phyloP scores from a whole-genome alignment of 1,140 invertebrate species.

The Stegodyphus mimosarum region DNA sequence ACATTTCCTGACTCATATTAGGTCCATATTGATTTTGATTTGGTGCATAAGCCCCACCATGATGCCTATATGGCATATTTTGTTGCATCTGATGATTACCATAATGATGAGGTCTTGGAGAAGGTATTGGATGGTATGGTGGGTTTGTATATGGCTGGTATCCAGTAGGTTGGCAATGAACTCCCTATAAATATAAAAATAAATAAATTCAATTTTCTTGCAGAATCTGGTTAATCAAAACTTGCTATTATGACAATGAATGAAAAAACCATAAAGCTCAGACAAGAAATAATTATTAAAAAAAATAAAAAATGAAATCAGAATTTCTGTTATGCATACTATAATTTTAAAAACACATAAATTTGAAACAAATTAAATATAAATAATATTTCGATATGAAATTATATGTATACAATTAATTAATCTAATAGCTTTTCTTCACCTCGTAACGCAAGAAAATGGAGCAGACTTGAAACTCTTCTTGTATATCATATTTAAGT shows the following conservation, averaged over 20 bases:
- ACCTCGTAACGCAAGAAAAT: no score
- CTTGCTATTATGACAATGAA: not conserved
- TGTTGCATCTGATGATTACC: slow-evolving; percentile 40
- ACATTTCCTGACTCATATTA: slow-evolving; percentile 49
- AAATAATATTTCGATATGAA: no score
- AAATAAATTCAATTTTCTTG: not conserved
- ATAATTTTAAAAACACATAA: no score
- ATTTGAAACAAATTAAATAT: no score
- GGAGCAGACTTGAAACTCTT: no score
- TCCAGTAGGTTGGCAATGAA: slow-evolving; percentile 52
- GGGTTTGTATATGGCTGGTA: slow-evolving; percentile 53
- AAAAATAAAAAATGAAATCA: no score
- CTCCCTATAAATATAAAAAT: slow-evolving; percentile 45
- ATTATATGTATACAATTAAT: no score
- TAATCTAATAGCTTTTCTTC: no score
- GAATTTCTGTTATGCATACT: no score
- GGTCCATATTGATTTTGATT: slow-evolving; percentile 42
- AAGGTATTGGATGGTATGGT: slow-evolving; percentile 55
- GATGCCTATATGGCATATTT: slow-evolving; percentile 54
- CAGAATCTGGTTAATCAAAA: not conserved
- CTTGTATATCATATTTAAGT: no score
- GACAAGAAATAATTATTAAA: no score
- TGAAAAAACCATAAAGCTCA: no score
- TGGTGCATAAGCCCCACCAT: slow-evolving; percentile 30
- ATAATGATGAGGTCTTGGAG: slow-evolving; percentile 60